Evolutionary conservation across 2,797 vertebrate genomes (phyloP), one percentile per base, ranked within the genome.

Genomic region (Onychomys leucogaster): DNA sequence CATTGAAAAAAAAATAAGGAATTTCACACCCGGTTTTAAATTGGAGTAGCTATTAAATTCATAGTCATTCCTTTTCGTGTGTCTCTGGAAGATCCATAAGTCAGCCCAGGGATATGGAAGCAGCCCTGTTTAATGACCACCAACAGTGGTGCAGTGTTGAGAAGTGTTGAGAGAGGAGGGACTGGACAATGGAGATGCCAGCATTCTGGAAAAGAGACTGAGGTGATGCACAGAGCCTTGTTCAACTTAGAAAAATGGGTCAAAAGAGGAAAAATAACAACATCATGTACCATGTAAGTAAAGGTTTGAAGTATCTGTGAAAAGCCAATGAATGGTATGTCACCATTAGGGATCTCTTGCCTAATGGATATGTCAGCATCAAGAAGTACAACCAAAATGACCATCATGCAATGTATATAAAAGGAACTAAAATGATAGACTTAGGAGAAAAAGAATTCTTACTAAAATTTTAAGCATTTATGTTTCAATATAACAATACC

Each of bases 41-140:
- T 37, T 94, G 37, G 32, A 2, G 89, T 52, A 96, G 41, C 14
- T 92, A 69, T 80, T 5, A 82, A 83, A 94, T 94, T 89, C 85
- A 83, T 37, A 34, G 55, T 73, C 29, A 0, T 83, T 41, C 3
- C 23, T 71, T 89, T 82, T 46, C 43, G 2, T 61, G 59, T 25
- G 21, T 61, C 21, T 61, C 7, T 25, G 4, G 43, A 89, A 55
- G 21, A 69, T 8, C 6, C 46, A 13, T 69, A 71, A 69, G 29
- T 25, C 61, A 82, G 57, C 32, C 23, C 32, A 6, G 27, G 57
- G 21, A 19, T 16, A 67, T 7, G 46, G 71, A 49, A 49, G 21
- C 41, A 32, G 12, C 34, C 17, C 19, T 11, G 4, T 19, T 75
- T 90, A 49, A 61, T 82, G 52, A 89, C 37, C 55, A 29, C 29